These are phyloP conservation scores for Gymnodraco acuticeps DNA, from an alignment of 2,797 vertebrate genomes.

Conservation along the genomic window DNA sequence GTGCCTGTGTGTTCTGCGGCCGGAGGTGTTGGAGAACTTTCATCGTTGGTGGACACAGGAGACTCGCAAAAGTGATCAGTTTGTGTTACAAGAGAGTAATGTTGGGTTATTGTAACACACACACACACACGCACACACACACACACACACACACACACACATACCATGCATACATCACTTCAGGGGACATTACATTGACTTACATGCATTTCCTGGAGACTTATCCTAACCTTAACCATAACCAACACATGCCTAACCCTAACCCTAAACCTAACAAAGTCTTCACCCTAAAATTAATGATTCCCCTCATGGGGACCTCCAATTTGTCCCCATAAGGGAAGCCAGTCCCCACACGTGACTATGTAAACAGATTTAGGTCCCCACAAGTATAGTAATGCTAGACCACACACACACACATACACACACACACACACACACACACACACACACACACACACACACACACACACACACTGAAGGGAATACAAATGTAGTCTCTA, in stretches of 20 bases:
- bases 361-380: no score
- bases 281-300: no score
- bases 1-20: conserved; percentile 71
- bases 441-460: conserved; percentile 16
- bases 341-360: no score
- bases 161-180: no score
- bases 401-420: not conserved
- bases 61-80: conserved; percentile 32
- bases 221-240: no score
- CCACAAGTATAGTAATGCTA: no score
- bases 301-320: no score
- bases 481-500: conserved; percentile 25
- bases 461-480: conserved; percentile 2
- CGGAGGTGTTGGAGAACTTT: conserved; percentile 57
- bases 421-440: conserved; percentile 10
- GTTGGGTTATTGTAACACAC: conserved; percentile 31
- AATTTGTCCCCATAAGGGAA: no score
- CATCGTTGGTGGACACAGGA: conserved; percentile 27
- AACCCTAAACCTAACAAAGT: no score
- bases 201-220: no score
- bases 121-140: not conserved
- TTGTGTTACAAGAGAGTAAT: conserved; percentile 44
- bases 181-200: no score
- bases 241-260: no score
- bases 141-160: conserved; percentile 15